Percentiles rank a stretch among this genome's conserved stretches.
Conservation (phyloP, 2,113 vertebrate genomes). For the Saccopteryx bilineata region DNA sequence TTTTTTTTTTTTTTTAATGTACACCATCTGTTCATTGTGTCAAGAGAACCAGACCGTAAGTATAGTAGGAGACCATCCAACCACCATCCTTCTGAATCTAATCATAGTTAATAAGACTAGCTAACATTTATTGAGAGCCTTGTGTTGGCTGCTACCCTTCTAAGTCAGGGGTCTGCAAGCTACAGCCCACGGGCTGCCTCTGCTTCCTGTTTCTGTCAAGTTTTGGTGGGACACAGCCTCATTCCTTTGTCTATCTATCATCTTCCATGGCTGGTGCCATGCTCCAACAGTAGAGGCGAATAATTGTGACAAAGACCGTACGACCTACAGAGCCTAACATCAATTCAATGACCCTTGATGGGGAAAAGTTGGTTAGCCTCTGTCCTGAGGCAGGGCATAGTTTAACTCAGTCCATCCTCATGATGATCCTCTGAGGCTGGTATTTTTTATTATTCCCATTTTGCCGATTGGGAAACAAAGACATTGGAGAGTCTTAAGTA, state of each 20-base stretch:
- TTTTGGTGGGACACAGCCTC: neutral
- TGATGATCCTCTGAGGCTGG: neutral
- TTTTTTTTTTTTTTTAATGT: conserved; percentile 18
- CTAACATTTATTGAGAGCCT: neutral
- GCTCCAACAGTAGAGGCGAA: neutral
- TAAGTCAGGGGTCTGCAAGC: neutral
- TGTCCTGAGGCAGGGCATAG: neutral
- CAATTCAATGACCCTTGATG: neutral
- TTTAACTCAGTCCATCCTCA: neutral
- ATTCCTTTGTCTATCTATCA: neutral
- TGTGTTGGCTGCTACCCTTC: neutral
- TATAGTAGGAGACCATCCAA: neutral
- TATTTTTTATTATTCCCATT: neutral
- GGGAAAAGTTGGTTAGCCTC: neutral
- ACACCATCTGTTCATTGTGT: conserved; percentile 54
- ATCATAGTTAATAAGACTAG: conserved; percentile 13
- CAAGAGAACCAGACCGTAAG: conserved; percentile 52
- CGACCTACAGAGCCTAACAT: neutral
- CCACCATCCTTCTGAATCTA: neutral
- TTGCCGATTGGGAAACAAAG: conserved; percentile 38
- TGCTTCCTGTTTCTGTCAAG: neutral
- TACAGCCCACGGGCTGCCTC: neutral
- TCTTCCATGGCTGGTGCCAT: neutral
- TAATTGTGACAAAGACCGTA: neutral
- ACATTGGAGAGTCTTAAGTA: neutral